Base-by-base conservation (phyloP, 2,888 invertebrate genomes). In the Patella ulyssiponensis region DNA sequence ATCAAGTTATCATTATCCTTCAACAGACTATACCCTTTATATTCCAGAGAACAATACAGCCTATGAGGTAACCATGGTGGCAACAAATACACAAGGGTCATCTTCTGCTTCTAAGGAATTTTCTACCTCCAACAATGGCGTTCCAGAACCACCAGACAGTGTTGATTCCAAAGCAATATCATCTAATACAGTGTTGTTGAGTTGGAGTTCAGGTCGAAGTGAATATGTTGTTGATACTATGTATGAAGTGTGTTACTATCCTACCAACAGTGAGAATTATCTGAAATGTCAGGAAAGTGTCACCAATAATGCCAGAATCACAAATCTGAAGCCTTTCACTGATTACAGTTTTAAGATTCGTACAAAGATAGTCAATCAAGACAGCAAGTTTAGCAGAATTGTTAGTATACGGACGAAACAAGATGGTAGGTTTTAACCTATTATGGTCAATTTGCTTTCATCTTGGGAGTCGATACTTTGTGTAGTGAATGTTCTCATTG, bases 281-380 rank as follows among this genome's bases (percentile, higher is more conserved):
- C 44, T 81, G 81, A 56, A 51, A 73, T 44, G 23, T 51, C 52
- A 79, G 79, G 82, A 81, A 44, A 74, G 78, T 72, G 20, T 70
- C 11, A 64, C 64, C 23, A 64, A 20, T 23, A 64, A 64, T 77
- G 91, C 93, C 7, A 92, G 92, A 44, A 91, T 96, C 20, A 92
- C 92, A 20, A 93, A 93, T n/a, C 91, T 96, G 77, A 93, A 93
- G 82, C 94, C 96, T 0, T 94, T 93, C 86, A 95, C 94, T 0
- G 92, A 93, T 78, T 96, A 96, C 90, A 94, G 94, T 86, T 94
- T 96, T 84, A 94, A 94, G 85, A 94, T 96, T 4, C 93, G 94
- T 82, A 94, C 94, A n/a, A 93, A 93, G 78, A 92, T 91, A 3
- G 92, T 92, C 44, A 90, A 92, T 82, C 80, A 91, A 71, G 87